These are phyloP conservation scores for Nemopilema nomurai DNA, from an alignment of 30 jellyfish, hydroid and myxozoan genomes.

Conservation along the genomic window DNA sequence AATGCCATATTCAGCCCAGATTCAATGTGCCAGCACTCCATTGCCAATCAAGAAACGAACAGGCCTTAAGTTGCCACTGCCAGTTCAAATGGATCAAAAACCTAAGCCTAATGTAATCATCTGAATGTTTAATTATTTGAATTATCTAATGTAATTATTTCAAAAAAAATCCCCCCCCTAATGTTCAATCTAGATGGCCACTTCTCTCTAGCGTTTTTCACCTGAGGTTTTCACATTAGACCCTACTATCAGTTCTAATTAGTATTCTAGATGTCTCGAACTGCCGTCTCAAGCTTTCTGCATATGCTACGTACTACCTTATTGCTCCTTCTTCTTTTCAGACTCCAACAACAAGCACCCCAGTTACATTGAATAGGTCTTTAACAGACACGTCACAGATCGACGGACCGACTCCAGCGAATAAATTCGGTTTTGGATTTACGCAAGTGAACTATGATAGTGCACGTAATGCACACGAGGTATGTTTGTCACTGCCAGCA, in stretches of 20 bases:
- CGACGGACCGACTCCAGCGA: conserved; percentile 95
- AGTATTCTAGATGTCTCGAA: too few relatives aligned
- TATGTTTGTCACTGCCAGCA: too few relatives aligned
- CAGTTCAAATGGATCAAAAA: conserved; percentile 9
- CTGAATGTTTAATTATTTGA: background rate
- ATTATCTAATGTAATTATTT: too few relatives aligned
- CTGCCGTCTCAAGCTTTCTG: too few relatives aligned
- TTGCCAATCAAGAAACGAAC: conserved; percentile 13
- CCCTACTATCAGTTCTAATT: too few relatives aligned
- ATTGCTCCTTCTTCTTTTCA: too few relatives aligned
- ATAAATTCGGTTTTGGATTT: conserved; percentile 73
- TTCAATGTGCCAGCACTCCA: conserved; percentile 62
- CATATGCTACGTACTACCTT: too few relatives aligned
- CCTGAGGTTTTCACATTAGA: too few relatives aligned
- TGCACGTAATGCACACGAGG: conserved; percentile 92
- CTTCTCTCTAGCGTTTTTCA: too few relatives aligned
- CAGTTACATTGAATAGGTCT: conserved; percentile 17
- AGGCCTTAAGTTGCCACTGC: background rate
- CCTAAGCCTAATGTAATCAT: conserved; percentile 2
- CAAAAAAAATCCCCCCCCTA: too few relatives aligned
- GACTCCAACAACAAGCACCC: conserved; percentile 2
- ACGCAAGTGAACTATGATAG: conserved; percentile 78
- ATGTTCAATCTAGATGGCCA: too few relatives aligned
- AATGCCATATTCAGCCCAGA: background rate
- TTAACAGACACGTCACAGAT: conserved; percentile 71